Base-by-base conservation (phyloP, 2,888 invertebrate species). In the Cryptus armator region DNA sequence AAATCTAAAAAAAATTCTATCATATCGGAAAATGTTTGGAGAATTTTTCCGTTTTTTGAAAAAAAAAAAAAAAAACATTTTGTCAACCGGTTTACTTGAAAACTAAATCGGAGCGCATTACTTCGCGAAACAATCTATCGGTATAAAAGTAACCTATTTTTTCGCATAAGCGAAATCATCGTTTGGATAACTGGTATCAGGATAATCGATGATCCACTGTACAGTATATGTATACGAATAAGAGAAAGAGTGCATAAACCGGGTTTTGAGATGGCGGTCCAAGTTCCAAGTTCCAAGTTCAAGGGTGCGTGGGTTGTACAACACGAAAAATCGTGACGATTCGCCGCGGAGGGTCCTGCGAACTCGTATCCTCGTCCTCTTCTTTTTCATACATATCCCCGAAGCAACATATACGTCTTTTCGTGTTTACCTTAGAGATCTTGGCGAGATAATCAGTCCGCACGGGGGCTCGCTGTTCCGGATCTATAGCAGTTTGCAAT, bases 301-400 rank as follows among this genome's bases (percentile, higher is more conserved):
- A 71, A 75, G 77, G 78, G 48, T 56, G 64, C 56, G 76, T 78
- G 14, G 80, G 78, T 71, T 62, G 62, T 84, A 56, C 67, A 75
- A 86, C 88, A 87, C 88, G 89, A 88, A 89, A 89, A 89, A 89
- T 88, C 89, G 89, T 89, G 89, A 89, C 88, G 87, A 85, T 86
- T 87, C 86, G 77, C 85, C 84, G 83, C 85, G 84, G 85, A 88
- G 88, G 86, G 87, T 88, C 87, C 86, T 82, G 86, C 83, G 83
- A 75, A 56, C 70, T 56, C 86, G 32, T 32, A 37, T 51, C 51
- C 51, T 51, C 16, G n/a, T 51, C 6, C 16, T 16, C 16, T 51
- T 51, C 51, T 16, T 7, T 16, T 51, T 51, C 29, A 32, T 68
- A 68, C 53, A 44, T 56, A 56, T 19, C 7, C 59, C 24, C 16